phyloP scores from a whole-genome alignment of 2,888 invertebrate species.

The Rhorus exstirpatorius region DNA sequence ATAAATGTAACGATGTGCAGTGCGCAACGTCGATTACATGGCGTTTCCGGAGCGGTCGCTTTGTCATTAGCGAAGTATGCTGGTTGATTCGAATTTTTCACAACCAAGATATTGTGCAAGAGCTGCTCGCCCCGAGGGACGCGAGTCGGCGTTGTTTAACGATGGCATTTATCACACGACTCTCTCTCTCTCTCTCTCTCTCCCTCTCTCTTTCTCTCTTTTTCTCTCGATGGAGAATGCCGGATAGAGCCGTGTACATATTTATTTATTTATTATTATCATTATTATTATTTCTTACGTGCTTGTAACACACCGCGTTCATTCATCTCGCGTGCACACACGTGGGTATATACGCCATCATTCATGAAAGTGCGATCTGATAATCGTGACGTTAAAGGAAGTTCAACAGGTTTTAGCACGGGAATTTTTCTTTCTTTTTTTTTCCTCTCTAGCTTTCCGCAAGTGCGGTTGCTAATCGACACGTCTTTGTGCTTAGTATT shows the following conservation, averaged over 20 bases:
- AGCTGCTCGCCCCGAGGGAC: neutral
- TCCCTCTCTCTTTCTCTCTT: too few species aligned
- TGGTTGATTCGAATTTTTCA: constrained; percentile 9
- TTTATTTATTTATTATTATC: constrained; percentile 21
- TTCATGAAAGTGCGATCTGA: neutral
- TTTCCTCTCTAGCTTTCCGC: too few species aligned
- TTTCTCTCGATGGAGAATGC: neutral
- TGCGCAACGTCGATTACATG: neutral
- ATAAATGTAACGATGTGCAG: neutral
- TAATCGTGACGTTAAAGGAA: neutral
- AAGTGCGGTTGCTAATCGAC: too few species aligned
- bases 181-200: too few species aligned
- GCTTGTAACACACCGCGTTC: constrained; percentile 6
- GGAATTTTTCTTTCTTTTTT: neutral
- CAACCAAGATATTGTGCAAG: neutral
- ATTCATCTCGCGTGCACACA: constrained; percentile 36
- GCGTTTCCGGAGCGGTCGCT: constrained; percentile 11
- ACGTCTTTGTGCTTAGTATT: too few species aligned
- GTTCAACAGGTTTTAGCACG: neutral
- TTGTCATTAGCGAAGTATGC: constrained; percentile 23
- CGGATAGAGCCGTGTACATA: neutral
- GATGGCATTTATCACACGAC: constrained; percentile 23
- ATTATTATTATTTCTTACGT: constrained; percentile 31
- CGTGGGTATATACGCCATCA: neutral
- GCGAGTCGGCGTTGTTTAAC: constrained; percentile 17